Evolutionary conservation across 2,888 invertebrate species (phyloP).

Genomic region (Heliconius hortense): DNA sequence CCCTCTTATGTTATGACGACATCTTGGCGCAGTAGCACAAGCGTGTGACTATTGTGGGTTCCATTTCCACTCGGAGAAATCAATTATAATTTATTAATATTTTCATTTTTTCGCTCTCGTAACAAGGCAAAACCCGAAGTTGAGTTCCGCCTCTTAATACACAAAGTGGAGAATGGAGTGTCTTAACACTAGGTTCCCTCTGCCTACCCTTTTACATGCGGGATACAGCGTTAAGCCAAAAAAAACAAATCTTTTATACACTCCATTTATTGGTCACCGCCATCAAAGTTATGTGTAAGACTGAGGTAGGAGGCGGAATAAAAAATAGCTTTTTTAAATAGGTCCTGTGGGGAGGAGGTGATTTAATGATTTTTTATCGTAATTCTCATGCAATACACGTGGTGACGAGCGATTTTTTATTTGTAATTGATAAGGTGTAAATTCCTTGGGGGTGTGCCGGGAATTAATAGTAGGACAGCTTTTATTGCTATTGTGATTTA

Average conservation of each 20-base stretch:
- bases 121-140: no score
- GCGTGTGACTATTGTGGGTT: no score
- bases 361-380: constrained; percentile 70
- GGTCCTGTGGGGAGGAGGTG: constrained; percentile 73
- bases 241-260: not conserved
- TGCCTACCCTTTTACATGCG: not conserved
- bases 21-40: no score
- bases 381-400: constrained; percentile 69
- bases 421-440: constrained; percentile 75
- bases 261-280: constrained; percentile 43
- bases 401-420: constrained; percentile 71
- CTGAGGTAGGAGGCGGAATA: constrained; percentile 55
- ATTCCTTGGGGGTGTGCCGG: constrained; percentile 68
- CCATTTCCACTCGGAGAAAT: no score
- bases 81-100: no score
- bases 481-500: constrained; percentile 34
- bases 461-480: constrained; percentile 52
- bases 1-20: no score
- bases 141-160: no score
- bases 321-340: constrained; percentile 78
- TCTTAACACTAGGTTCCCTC: not conserved
- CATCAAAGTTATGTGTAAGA: constrained; percentile 53
- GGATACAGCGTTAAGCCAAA: not conserved
- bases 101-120: no score
- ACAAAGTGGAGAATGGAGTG: not conserved